These are phyloP conservation scores for Mungos mungo DNA, from an alignment of 2,113 vertebrate genomes.

Conservation along the genomic window DNA sequence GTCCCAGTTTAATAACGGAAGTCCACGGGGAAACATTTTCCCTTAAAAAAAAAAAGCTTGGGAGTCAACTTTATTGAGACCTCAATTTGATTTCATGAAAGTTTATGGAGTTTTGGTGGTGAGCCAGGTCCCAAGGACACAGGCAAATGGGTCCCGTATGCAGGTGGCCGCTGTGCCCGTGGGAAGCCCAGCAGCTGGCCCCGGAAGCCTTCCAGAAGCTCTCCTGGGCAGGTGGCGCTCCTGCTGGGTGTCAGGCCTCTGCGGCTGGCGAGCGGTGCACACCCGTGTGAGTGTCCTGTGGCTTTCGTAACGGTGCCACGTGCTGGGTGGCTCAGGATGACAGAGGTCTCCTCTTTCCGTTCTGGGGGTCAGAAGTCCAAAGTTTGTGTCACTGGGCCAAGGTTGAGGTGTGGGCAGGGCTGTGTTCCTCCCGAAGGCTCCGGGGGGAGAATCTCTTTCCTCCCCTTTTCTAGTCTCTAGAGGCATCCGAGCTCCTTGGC, in stretches of 20 bases:
- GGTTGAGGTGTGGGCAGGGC: not conserved
- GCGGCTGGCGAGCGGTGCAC: not conserved
- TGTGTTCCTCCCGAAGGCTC: not conserved
- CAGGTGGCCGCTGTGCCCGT: not conserved
- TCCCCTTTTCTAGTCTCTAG: not conserved
- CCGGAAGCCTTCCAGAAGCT: not conserved
- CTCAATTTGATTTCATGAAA: not conserved
- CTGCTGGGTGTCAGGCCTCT: not conserved
- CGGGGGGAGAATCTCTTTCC: not conserved
- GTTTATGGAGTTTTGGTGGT: not conserved
- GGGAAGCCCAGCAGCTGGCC: not conserved
- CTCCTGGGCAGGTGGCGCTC: not conserved
- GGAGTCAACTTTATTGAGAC: not conserved
- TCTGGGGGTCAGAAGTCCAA: not conserved
- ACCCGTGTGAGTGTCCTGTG: not conserved
- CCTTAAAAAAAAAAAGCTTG: not conserved
- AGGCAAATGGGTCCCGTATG: not conserved
- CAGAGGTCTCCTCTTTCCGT: not conserved
- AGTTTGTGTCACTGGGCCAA: not conserved
- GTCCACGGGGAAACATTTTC: not conserved
- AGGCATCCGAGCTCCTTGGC: not conserved
- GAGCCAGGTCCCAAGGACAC: not conserved
- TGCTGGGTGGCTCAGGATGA: not conserved
- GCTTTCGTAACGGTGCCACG: not conserved
- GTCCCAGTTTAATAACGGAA: not conserved